These are phyloP conservation scores for Sarcophaga peregrina DNA, from an alignment of 1,140 invertebrate species.

Conservation along the genomic window DNA sequence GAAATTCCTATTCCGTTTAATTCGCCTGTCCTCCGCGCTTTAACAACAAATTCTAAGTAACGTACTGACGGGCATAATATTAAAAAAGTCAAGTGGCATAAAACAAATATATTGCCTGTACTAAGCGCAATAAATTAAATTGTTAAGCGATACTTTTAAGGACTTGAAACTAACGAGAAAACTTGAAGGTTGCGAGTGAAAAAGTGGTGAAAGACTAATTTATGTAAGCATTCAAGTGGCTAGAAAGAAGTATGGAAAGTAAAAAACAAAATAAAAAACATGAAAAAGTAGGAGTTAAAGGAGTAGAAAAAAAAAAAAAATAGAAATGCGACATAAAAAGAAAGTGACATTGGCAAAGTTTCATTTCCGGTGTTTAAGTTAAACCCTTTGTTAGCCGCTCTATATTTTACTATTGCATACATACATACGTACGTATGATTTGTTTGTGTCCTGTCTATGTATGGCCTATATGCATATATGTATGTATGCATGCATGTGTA, in stretches of 20 bases:
- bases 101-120: conserved; percentile 34
- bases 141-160: conserved; percentile 35
- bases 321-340: background rate
- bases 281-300: too few species aligned
- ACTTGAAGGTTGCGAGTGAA: background rate
- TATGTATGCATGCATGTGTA: background rate
- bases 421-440: too few species aligned
- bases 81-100: background rate
- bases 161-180: conserved; percentile 29
- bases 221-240: background rate
- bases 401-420: background rate
- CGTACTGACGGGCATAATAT: too few species aligned
- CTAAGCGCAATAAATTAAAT: conserved; percentile 37
- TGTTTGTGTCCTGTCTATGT: too few species aligned
- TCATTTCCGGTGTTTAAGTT: conserved; percentile 21
- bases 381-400: background rate
- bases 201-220: background rate
- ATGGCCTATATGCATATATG: too few species aligned
- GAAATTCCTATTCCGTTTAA: too few species aligned
- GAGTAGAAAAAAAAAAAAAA: background rate
- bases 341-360: conserved; percentile 21
- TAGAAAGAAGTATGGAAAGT: conserved; percentile 19
- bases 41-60: too few species aligned
- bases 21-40: too few species aligned
- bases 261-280: background rate